Conservation (phyloP, 1,140 invertebrate species). For the Drosophila arizonae region DNA sequence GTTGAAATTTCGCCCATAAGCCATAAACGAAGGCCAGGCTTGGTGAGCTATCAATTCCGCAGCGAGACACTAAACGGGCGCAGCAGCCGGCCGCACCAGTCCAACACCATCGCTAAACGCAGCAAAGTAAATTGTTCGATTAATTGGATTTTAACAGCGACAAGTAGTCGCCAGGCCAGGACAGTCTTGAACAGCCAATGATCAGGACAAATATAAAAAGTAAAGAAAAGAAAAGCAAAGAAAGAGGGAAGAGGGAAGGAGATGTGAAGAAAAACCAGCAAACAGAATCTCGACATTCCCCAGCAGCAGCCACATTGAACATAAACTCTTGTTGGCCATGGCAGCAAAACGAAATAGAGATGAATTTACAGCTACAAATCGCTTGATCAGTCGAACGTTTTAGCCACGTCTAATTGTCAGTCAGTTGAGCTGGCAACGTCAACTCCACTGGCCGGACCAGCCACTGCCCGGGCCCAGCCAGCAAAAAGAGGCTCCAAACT, state of each 20-base stretch:
- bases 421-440: conserved; percentile 60
- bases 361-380: conserved; percentile 83
- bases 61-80: conserved; percentile 11
- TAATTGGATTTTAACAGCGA: conserved; percentile 82
- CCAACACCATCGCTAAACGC: conserved; percentile 77
- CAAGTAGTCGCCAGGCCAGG: conserved; percentile 73
- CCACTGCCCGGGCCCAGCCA: conserved; percentile 1
- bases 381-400: conserved; percentile 82
- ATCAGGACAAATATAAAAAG: conserved; percentile 48
- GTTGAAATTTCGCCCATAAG: neutral
- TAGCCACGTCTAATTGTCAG: conserved; percentile 81
- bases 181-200: conserved; percentile 23
- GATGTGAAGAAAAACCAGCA: neutral
- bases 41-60: conserved; percentile 46
- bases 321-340: conserved; percentile 58
- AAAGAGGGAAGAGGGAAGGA: no score
- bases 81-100: conserved; percentile 13
- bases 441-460: conserved; percentile 14
- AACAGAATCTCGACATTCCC: conserved; percentile 49
- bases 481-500: conserved; percentile 75
- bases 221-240: neutral
- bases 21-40: conserved; percentile 11
- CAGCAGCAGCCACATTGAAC: conserved; percentile 32
- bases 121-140: conserved; percentile 83
- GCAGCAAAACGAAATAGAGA: conserved; percentile 72